phyloP scores from a whole-genome alignment of 2,888 invertebrate species.

The Bibio marci region DNA sequence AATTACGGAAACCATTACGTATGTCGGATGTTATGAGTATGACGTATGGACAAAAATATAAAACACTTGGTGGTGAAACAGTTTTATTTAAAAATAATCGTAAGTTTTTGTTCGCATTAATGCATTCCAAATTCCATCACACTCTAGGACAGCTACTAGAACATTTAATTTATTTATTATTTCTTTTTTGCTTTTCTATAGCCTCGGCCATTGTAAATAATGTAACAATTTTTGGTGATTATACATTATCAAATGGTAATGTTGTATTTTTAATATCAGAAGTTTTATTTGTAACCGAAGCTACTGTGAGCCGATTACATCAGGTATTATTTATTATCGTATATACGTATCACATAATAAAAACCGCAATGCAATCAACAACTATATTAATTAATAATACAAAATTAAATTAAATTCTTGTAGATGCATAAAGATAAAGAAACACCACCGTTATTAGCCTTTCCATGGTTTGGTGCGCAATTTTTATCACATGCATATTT shows the following conservation, averaged over 20 bases:
- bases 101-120: conserved; percentile 23
- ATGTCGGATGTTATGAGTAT: conserved; percentile 34
- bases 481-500: conserved; percentile 44
- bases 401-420: conserved; percentile 4
- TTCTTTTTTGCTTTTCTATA: conserved; percentile 12
- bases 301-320: conserved; percentile 40
- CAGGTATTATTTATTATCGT: conserved; percentile 25
- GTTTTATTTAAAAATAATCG: conserved; percentile 38
- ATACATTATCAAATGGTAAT: conserved; percentile 42
- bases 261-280: conserved; percentile 42
- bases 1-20: conserved; percentile 33
- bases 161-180: background rate
- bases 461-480: conserved; percentile 47
- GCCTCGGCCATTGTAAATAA: conserved; percentile 39
- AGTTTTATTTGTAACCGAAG: conserved; percentile 43
- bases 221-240: conserved; percentile 39
- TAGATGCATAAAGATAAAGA: conserved; percentile 43
- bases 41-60: conserved; percentile 32
- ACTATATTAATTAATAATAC: background rate
- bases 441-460: conserved; percentile 43
- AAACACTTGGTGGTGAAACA: conserved; percentile 39
- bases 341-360: background rate
- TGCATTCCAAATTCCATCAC: background rate
- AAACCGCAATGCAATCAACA: background rate
- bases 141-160: no score